Evolutionary conservation across 2,113 vertebrate genomes (phyloP), one percentile per base, ranked within the genome.

Genomic region (Pavo muticus): DNA sequence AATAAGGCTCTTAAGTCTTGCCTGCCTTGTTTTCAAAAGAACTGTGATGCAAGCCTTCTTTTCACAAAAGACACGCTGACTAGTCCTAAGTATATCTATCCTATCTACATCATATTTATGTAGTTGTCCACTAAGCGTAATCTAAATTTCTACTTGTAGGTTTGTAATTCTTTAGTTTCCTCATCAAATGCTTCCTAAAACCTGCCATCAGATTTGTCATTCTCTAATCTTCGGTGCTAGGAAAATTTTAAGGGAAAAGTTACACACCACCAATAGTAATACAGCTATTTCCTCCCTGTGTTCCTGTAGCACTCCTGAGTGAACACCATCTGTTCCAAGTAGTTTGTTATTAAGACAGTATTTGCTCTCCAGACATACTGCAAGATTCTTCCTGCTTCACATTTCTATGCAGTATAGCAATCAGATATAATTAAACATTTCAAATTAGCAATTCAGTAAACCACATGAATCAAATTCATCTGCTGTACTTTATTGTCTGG

Each of bases 371-470:
- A 91, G 37, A 37, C 15, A 29, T 32, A 32, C 30, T 16, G n/a
- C 64, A 93, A 88, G 27, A 60, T 9, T 67, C 14, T 7, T 83
- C n/a, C 42, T 73, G 16, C 64, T 90, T 39, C 18, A 40, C 65
- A 94, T 79, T 87, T 91, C 3, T 3, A 84, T 82, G 57, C 18
- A 65, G 20, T 68, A 56, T 21, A 81, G 65, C n/a, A 72, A 44
- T 68, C 45, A 74, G 61, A 84, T 60, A 60, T 23, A 94, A 78
- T 78, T 67, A 91, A 83, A 70, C 6, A 70, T 57, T 93, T 86
- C 14, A 78, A 92, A 84, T 63, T 45, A 93, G 30, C 47, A 87
- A 76, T 76, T 91, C 27, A 69, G 47, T 74, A 74, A 94, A 69
- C 8, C 59, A 14, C 44, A 84, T 65, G 3, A 88, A 88, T 68